These are phyloP conservation scores for Cricetomys ansorgei DNA, from an alignment of 2,113 vertebrate genomes.

Conservation along the genomic window DNA sequence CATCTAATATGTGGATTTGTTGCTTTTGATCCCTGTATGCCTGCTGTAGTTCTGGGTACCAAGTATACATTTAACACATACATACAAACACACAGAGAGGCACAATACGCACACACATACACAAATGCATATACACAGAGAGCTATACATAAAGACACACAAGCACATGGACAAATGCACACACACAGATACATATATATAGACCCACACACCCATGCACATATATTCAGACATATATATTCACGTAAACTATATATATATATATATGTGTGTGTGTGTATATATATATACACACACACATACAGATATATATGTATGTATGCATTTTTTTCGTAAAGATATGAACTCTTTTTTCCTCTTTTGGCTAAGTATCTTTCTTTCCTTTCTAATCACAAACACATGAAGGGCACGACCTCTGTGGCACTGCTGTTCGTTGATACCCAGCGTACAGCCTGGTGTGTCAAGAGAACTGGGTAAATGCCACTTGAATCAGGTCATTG, in stretches of 20 bases:
- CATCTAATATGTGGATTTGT: background rate
- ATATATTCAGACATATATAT: background rate
- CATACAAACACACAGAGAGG: background rate
- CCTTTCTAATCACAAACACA: background rate
- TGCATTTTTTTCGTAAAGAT: background rate
- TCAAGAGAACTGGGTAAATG: background rate
- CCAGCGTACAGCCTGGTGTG: background rate
- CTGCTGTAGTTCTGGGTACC: background rate
- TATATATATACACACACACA: background rate
- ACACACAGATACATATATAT: background rate
- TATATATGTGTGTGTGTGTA: too few relatives aligned
- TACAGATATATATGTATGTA: background rate
- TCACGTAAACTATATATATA: background rate
- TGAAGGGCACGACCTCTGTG: background rate
- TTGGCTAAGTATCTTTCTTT: background rate
- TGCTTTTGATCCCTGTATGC: background rate
- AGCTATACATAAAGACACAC: too few relatives aligned
- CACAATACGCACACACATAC: background rate
- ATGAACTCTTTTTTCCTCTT: background rate
- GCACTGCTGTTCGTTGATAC: background rate
- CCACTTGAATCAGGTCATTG: background rate
- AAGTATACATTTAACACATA: background rate
- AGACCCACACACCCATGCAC: background rate
- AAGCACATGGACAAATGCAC: background rate
- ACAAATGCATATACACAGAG: background rate